These are phyloP conservation scores for Mycogona germanica DNA, from an alignment of 2,888 invertebrate genomes.

Conservation along the genomic window DNA sequence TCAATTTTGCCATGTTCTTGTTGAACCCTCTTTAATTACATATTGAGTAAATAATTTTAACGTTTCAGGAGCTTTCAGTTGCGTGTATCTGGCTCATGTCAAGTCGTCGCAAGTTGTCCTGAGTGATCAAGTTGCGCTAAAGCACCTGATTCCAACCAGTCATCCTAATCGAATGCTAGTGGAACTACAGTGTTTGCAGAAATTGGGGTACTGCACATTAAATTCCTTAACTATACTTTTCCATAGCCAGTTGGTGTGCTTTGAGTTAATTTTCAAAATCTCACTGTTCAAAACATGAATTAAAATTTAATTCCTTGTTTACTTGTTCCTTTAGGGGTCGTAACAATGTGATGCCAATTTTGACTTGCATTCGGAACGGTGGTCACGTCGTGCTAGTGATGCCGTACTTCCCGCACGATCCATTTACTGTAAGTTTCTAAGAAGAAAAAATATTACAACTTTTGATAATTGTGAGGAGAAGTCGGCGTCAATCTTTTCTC, in stretches of 20 bases:
- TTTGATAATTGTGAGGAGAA: neutral
- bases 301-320: neutral
- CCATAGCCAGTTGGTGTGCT: neutral
- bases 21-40: no score
- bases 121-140: constrained; percentile 49
- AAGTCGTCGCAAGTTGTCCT: constrained; percentile 33
- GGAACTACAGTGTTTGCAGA: constrained; percentile 60
- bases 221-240: neutral
- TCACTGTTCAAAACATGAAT: no score
- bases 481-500: neutral
- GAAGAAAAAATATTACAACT: constrained; percentile 2
- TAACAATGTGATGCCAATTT: constrained; percentile 67
- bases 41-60: neutral
- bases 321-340: constrained; percentile 47
- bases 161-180: constrained; percentile 68
- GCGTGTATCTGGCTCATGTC: constrained; percentile 63
- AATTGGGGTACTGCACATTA: constrained; percentile 32
- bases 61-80: constrained; percentile 63
- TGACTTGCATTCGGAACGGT: constrained; percentile 58
- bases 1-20: no score
- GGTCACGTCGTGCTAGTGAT: constrained; percentile 77
- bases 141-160: constrained; percentile 75
- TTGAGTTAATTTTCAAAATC: no score
- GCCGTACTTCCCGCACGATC: constrained; percentile 75
- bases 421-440: constrained; percentile 61